A percentile compares a stretch with the other conserved stretches of the same genome.
Conservation (phyloP, 1,140 invertebrate genomes). For the Aphelinus atriplicis region DNA sequence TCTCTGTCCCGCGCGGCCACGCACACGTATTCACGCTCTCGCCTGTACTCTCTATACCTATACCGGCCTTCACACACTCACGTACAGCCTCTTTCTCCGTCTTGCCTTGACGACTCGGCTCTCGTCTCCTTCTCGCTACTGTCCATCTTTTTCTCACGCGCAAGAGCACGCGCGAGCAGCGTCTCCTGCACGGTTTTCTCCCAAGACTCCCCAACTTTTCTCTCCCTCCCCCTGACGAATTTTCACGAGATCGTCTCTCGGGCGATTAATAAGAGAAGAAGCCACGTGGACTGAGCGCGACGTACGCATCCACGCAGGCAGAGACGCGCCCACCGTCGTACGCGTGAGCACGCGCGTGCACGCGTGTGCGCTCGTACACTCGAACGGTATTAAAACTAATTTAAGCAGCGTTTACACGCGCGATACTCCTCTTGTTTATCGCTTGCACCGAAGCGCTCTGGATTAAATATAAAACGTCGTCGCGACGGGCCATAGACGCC, state of each 20-base stretch:
- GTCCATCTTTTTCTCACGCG: too few relatives aligned
- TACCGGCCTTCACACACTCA: too few relatives aligned
- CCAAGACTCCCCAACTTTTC: neutral
- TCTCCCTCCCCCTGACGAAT: neutral
- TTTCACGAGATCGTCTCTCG: too few relatives aligned
- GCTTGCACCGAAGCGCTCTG: constrained; percentile 61
- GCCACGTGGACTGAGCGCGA: too few relatives aligned
- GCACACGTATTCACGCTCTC: neutral
- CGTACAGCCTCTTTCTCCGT: too few relatives aligned
- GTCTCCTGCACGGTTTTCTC: neutral
- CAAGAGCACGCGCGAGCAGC: too few relatives aligned
- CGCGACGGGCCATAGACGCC: constrained; percentile 52
- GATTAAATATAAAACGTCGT: constrained; percentile 67
- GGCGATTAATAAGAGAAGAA: too few relatives aligned
- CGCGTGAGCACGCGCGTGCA: constrained; percentile 40
- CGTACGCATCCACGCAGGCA: too few relatives aligned
- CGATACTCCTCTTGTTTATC: constrained; percentile 57
- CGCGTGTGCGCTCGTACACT: constrained; percentile 61
- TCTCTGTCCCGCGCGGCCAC: neutral
- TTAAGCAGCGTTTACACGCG: constrained; percentile 58
- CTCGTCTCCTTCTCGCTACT: too few relatives aligned
- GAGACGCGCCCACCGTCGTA: too few relatives aligned
- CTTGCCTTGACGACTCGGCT: too few relatives aligned
- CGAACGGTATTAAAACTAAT: constrained; percentile 65
- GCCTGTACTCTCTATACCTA: neutral